These are phyloP conservation scores for Artibeus lituratus DNA, from an alignment of 2,797 vertebrate species.

Conservation along the genomic window DNA sequence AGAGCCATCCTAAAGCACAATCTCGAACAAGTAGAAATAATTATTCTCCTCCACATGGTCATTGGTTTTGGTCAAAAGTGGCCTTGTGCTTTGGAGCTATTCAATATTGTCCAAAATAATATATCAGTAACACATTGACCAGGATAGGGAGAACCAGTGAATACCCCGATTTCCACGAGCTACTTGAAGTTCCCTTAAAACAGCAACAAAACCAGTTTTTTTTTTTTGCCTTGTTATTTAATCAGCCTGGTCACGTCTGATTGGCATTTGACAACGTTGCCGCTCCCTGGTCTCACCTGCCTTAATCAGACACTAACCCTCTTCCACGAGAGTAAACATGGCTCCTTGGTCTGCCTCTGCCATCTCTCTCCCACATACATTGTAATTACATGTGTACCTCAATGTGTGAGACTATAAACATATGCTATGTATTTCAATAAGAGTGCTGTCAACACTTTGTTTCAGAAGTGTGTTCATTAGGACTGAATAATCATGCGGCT, in stretches of 20 bases:
- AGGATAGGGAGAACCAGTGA: background rate
- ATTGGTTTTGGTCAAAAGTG: background rate
- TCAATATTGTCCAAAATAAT: background rate
- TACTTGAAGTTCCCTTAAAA: background rate
- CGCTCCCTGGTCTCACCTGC: background rate
- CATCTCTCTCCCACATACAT: constrained; percentile 55
- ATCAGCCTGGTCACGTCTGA: background rate
- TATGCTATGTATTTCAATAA: constrained; percentile 67
- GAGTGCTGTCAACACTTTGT: constrained; percentile 72
- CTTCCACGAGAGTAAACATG: constrained; percentile 22
- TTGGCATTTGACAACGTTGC: constrained; percentile 26
- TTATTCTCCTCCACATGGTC: background rate
- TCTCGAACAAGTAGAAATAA: background rate
- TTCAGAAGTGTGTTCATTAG: constrained; percentile 65
- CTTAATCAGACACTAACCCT: constrained; percentile 51
- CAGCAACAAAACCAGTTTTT: background rate
- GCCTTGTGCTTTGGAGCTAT: background rate
- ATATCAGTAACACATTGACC: background rate
- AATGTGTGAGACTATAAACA: constrained; percentile 74
- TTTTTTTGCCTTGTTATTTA: constrained; percentile 8
- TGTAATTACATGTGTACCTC: constrained; percentile 73
- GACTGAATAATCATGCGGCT: constrained; percentile 65
- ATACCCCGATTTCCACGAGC: background rate
- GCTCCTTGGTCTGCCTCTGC: constrained; percentile 40
- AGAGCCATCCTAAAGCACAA: constrained; percentile 37